Base-by-base conservation (phyloP, 2,797 vertebrate species). In the Halcyon leucocephala region DNA sequence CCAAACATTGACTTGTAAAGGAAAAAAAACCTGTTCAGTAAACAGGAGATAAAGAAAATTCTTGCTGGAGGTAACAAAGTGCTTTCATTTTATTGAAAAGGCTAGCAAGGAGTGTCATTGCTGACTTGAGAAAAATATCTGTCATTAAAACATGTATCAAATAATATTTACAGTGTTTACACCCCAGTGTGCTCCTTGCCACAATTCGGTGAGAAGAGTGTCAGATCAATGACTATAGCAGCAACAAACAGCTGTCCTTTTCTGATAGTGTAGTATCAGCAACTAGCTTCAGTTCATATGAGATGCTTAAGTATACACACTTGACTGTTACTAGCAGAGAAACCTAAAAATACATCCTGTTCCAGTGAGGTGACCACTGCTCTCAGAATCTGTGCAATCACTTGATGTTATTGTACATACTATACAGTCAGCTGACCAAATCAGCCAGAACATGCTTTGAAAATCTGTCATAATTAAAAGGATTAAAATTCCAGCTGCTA, bases 271-370 rank as follows among this genome's bases (percentile, higher is more conserved):
- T 77, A 97, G 93, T 79, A 93, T 96, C 94, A 97, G 95, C 95
- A 97, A 60, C 54, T 58, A 97, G 81, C 85, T 87, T 90, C 85
- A 96, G 95, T 88, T 97, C 96, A 97, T 90, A 71, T 83, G 94
- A 97, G 93, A 95, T 89, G 95, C 65, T 76, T 37, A 96, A 97
- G 94, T 89, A 92, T 83, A 87, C 29, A 95, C 96, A 93, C 93
- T 95, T 95, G 94, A 97, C 96, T 97, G 93, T 96, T 97, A 97
- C 95, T 85, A 97, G 97, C 92, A 96, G 76, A 97, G 96, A 98
- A 97, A 96, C 94, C 98, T 98, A 98, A 98, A 98, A 98, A 97
- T 97, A 98, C 76, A 98, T 95, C 92, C 94, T 37, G 84, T 97
- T 98, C 97, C 96, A 89, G 74, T 94, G 91, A 97, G 95, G 95